Evolutionary conservation across 2,888 invertebrate species (phyloP), one percentile per base, ranked within the genome.

Genomic region (Eudasyphora cyanicolor): DNA sequence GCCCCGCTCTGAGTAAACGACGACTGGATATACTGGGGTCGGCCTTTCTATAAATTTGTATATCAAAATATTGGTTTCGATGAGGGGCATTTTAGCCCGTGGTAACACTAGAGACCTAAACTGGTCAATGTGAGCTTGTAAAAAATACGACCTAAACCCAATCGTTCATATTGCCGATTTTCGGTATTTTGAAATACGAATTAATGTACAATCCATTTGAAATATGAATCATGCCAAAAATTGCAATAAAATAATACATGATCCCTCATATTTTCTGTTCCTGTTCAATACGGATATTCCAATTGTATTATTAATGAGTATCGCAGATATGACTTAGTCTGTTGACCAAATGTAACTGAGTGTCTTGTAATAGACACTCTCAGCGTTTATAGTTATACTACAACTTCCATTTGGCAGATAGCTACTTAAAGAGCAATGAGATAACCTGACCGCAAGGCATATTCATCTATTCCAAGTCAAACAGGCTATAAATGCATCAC

Each of bases 131-230:
- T n/a, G n/a, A n/a, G n/a, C n/a, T n/a, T n/a, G n/a, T n/a, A n/a
- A n/a, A n/a, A n/a, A n/a, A n/a, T n/a, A n/a, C n/a, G n/a, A n/a
- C n/a, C n/a, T n/a, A n/a, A n/a, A n/a, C n/a, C 89, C 89, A 89
- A 10, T 89, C 87, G 3, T 75, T 67, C 3, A 78, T 71, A 0
- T 27, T 38, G n/a, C 5, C 2, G 64, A 21, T 24, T 85, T 76
- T 38, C 86, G 10, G 27, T 27, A 12, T 49, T 85, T 42, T 54
- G 5, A 19, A 38, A 60, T 29, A 2, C 1, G n/a, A 45, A 17
- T 86, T 86, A 32, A 88, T 87, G 64, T 89, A 88, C 70, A 89
- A 82, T 51, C 87, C 88, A 42, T 57, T 67, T 5, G 85, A 82
- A 38, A 70, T 19, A 27, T 35, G 45, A 1, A 54, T n/a, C 12